Percentiles rank a stretch among this genome's conserved stretches.
phyloP scores from a whole-genome alignment of 2,113 vertebrate species.

The Cathartes aura region DNA sequence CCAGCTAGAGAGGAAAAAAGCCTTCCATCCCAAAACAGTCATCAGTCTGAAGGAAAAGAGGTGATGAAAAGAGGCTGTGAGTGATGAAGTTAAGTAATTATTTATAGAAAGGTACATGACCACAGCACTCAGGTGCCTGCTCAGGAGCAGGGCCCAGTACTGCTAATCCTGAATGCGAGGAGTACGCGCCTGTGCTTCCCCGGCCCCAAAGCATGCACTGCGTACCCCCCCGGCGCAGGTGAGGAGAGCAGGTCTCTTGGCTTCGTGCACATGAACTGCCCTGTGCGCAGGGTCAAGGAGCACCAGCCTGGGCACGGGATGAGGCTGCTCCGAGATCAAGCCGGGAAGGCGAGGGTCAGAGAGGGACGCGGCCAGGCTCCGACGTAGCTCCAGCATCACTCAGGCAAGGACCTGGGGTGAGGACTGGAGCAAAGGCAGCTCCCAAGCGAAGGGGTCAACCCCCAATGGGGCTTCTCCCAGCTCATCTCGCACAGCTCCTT shows the following conservation, averaged over 20 bases:
- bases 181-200: background rate
- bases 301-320: background rate
- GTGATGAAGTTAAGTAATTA: constrained; percentile 50
- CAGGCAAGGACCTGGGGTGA: fast-evolving
- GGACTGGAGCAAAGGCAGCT: background rate
- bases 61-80: constrained; percentile 49
- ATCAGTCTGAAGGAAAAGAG: constrained; percentile 43
- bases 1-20: constrained; percentile 46
- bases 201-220: background rate
- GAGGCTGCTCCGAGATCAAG: background rate
- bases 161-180: background rate
- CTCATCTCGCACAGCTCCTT: background rate
- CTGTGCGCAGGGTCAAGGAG: background rate
- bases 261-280: fast-evolving
- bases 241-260: background rate
- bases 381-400: background rate
- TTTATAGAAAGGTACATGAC: constrained; percentile 27
- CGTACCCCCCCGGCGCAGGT: fast-evolving
- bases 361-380: background rate
- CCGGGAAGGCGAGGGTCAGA: background rate
- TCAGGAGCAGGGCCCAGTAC: background rate
- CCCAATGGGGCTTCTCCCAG: background rate
- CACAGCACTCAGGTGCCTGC: constrained; percentile 24
- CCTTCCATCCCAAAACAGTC: constrained; percentile 35
- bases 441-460: background rate